These are phyloP conservation scores for Eupithecia centaureata DNA, from an alignment of 2,888 invertebrate genomes.

Conservation along the genomic window DNA sequence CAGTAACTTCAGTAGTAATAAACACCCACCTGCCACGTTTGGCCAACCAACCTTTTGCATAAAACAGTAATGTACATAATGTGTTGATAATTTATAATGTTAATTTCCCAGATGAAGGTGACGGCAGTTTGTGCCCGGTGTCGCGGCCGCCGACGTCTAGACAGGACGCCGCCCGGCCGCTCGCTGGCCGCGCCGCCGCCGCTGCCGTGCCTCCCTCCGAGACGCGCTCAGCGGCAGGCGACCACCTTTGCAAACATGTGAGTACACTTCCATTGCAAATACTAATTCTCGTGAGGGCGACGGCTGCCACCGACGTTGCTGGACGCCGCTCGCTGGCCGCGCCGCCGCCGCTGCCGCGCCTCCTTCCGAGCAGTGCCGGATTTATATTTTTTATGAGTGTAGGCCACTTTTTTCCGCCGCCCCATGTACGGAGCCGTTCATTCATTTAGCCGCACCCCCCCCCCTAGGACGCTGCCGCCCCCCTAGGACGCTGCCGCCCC, in stretches of 20 bases:
- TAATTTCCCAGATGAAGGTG: slow-evolving; percentile 32
- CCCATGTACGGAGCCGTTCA: too few species aligned
- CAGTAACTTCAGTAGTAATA: too few species aligned
- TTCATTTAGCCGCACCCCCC: too few species aligned
- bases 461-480: too few species aligned
- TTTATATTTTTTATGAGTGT: too few species aligned
- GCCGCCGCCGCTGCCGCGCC: too few species aligned
- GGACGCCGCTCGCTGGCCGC: too few species aligned
- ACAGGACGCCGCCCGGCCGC: slow-evolving; percentile 59
- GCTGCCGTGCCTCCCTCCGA: slow-evolving; percentile 38
- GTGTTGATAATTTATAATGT: neutral
- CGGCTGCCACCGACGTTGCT: too few species aligned
- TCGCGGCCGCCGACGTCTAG: slow-evolving; percentile 64
- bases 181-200: slow-evolving; percentile 49
- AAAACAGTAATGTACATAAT: neutral
- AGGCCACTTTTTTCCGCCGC: too few species aligned
- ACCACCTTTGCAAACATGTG: neutral
- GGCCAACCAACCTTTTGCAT: neutral
- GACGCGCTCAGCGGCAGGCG: slow-evolving; percentile 36
- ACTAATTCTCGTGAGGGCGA: neutral
- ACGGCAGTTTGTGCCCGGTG: slow-evolving; percentile 61
- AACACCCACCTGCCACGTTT: neutral
- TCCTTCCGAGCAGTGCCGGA: too few species aligned
- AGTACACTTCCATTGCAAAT: neutral
- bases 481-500: too few species aligned